These are phyloP conservation scores for Distichodus sexfasciatus DNA, from an alignment of 2,797 vertebrate species.

Conservation along the genomic window DNA sequence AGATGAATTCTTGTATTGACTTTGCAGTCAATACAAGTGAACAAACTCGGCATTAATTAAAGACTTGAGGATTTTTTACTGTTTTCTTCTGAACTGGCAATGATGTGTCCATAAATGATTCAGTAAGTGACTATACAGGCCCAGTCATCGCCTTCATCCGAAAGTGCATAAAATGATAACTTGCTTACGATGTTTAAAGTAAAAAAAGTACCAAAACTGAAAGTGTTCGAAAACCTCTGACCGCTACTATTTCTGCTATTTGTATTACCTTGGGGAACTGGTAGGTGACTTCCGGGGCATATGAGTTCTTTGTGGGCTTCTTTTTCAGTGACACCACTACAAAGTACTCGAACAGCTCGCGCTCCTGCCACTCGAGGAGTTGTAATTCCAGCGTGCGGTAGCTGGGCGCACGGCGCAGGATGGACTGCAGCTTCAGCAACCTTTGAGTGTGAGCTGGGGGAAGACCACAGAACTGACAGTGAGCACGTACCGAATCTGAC, in stretches of 20 bases:
- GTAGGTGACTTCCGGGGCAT: constrained; percentile 93
- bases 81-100: too few relatives aligned
- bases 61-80: too few relatives aligned
- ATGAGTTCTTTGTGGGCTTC: constrained; percentile 93
- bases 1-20: too few relatives aligned
- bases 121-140: too few relatives aligned
- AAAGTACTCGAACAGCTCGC: constrained; percentile 97
- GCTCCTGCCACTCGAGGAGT: constrained; percentile 97
- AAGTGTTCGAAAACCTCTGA: neutral
- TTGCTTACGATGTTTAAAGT: too few relatives aligned
- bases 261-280: constrained; percentile 93
- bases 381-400: constrained; percentile 96
- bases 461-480: neutral
- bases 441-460: constrained; percentile 91
- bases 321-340: constrained; percentile 98
- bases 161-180: too few relatives aligned
- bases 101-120: too few relatives aligned
- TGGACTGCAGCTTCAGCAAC: constrained; percentile 91
- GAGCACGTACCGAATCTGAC: neutral
- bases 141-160: too few relatives aligned
- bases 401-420: constrained; percentile 91
- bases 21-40: too few relatives aligned
- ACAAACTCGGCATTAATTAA: too few relatives aligned
- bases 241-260: neutral
- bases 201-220: too few relatives aligned